Evolutionary conservation across 2,113 vertebrate species (phyloP), one percentile per base, ranked within the genome.

Genomic region (Sardina pilchardus): DNA sequence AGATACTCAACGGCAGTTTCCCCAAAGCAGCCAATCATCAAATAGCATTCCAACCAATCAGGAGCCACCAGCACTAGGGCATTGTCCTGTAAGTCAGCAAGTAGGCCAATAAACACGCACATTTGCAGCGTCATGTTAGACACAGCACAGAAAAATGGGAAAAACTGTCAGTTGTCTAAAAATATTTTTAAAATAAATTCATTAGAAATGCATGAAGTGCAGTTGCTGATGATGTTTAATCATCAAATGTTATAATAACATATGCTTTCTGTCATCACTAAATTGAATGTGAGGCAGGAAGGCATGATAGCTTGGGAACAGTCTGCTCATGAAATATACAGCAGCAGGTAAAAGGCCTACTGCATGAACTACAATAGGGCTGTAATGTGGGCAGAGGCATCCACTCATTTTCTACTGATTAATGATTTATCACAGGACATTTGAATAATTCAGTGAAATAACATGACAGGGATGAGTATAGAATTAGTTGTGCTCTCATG

Each of bases 361-460:
- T 43, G 87, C 42, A 88, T 42, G 53, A 78, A 43, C 78, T 67
- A 83, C 87, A 88, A 84, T 85, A 82, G 1, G 53, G 53, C 53
- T 59, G 45, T 24, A 17, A 53, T 78, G 87, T 81, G 84, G 88
- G 82, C 4, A 47, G 45, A 34, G 48, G 0, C 53, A 84, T 82
- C 30, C 88, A 86, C 53, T 81, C 88, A 82, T 89, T 91, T 89
- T 91, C 87, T 86, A 85, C 87, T 63, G 48, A 81, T 94, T 88
- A 92, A 93, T 94, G 86, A 94, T 95, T 93, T 85, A 94, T 84
- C 63, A 24, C 47, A 80, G 85, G 82, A 85, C 83, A 82, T 90
- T 92, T 95, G 43, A 94, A 95, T 95, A 92, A 95, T 95, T 93
- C 88, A 94, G 85, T 86, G 86, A 88, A 91, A 93, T 93, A 91